Percentiles rank a stretch among this genome's conserved stretches.
phyloP scores from a whole-genome alignment of 2,797 vertebrate genomes.

The Kryptopterus vitreolus region DNA sequence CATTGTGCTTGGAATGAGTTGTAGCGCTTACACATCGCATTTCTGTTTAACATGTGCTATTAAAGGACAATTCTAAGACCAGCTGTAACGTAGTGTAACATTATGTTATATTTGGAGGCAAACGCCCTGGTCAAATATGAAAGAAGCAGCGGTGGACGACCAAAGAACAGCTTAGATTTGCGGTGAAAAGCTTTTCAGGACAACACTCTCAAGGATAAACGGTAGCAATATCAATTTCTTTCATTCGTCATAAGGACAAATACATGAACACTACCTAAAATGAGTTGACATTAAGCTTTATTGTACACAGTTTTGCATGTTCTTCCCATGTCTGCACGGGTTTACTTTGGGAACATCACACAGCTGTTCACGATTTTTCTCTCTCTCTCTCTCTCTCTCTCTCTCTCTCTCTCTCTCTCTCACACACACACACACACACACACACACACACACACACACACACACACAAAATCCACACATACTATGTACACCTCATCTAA shows the following conservation, averaged over 20 bases:
- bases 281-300: background rate
- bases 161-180: conserved; percentile 8
- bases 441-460: too few species aligned
- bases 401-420: too few species aligned
- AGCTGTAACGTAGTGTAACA: background rate
- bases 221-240: conserved; percentile 21
- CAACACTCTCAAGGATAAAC: conserved; percentile 1
- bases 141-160: background rate
- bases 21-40: background rate
- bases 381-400: too few species aligned
- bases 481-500: background rate
- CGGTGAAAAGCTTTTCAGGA: background rate
- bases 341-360: background rate
- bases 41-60: background rate
- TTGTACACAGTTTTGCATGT: background rate
- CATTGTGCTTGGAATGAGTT: background rate
- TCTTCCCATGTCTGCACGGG: background rate
- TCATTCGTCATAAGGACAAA: background rate
- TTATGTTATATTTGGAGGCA: background rate
- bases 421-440: too few species aligned
- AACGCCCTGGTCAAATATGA: background rate
- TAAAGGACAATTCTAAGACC: background rate
- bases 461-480: background rate
- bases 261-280: background rate
- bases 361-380: too few species aligned